phyloP scores from a whole-genome alignment of 2,797 vertebrate genomes.

The Sciaenops ocellatus region DNA sequence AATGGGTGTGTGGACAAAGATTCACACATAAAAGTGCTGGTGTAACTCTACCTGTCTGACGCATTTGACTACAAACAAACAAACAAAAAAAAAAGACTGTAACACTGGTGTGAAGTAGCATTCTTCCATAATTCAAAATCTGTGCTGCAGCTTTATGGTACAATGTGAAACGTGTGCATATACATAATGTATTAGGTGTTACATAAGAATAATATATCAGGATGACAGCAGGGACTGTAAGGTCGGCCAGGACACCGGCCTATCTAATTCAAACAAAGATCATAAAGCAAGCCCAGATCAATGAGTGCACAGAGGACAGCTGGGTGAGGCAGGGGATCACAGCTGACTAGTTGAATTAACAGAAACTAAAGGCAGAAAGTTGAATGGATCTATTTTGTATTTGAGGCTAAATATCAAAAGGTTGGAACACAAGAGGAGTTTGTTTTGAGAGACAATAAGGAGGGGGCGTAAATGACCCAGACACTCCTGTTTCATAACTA shows the following conservation, averaged over 20 bases:
- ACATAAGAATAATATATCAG: background rate
- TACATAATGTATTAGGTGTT: background rate
- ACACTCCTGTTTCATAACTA: background rate
- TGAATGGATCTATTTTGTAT: background rate
- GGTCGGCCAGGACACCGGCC: background rate
- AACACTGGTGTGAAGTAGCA: background rate
- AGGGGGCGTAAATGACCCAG: background rate
- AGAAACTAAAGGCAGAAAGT: background rate
- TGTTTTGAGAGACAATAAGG: background rate
- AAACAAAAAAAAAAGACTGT: background rate
- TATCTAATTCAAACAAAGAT: slow-evolving; percentile 11
- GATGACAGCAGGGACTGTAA: background rate
- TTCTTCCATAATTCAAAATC: background rate
- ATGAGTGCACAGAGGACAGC: background rate
- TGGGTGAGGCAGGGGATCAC: background rate
- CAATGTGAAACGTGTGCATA: background rate
- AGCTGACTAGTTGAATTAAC: background rate
- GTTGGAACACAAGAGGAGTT: background rate
- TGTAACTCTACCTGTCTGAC: background rate
- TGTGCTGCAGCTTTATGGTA: background rate
- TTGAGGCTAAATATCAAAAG: background rate
- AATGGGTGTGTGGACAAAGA: background rate
- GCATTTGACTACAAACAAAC: slow-evolving; percentile 5
- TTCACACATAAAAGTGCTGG: background rate
- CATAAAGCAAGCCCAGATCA: background rate